phyloP scores from a whole-genome alignment of 1,140 invertebrate genomes.

The Lasioglossum baleicum region DNA sequence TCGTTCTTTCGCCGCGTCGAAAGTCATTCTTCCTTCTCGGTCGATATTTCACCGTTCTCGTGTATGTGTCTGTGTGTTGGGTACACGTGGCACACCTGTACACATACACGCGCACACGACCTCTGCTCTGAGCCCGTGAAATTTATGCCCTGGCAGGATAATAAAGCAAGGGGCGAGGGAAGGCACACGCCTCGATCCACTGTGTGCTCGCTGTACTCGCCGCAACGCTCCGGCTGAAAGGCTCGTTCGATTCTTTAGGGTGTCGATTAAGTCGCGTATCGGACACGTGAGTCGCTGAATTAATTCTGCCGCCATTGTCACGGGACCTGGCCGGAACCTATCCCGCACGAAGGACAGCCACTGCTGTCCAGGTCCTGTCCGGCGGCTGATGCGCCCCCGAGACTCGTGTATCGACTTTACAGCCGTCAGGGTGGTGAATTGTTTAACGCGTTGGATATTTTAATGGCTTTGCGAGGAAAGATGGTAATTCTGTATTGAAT shows the following conservation, averaged over 20 bases:
- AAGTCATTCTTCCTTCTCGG: conserved; percentile 28
- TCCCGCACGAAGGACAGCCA: background rate
- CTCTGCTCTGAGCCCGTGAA: conserved; percentile 22
- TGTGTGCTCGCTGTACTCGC: no score
- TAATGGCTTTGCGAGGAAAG: no score
- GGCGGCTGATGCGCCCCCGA: no score
- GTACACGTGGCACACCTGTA: background rate
- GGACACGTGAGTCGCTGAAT: conserved; percentile 5
- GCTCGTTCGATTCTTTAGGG: conserved; percentile 23
- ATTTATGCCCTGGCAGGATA: conserved; percentile 51
- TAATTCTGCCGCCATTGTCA: conserved; percentile 9
- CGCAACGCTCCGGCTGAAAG: background rate
- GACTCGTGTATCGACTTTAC: conserved; percentile 20
- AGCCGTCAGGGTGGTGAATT: background rate
- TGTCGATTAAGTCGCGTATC: conserved; percentile 17
- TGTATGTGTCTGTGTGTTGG: no score
- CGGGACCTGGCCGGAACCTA: background rate
- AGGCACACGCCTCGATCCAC: background rate
- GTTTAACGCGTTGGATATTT: background rate
- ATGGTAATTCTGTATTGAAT: background rate
- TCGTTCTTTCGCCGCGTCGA: conserved; percentile 9
- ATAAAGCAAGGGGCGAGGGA: conserved; percentile 44
- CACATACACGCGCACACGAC: background rate
- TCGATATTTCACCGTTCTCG: conserved; percentile 36
- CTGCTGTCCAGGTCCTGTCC: background rate